phyloP scores from a whole-genome alignment of 2,113 vertebrate genomes.

The Dendropsophus ebraccatus region DNA sequence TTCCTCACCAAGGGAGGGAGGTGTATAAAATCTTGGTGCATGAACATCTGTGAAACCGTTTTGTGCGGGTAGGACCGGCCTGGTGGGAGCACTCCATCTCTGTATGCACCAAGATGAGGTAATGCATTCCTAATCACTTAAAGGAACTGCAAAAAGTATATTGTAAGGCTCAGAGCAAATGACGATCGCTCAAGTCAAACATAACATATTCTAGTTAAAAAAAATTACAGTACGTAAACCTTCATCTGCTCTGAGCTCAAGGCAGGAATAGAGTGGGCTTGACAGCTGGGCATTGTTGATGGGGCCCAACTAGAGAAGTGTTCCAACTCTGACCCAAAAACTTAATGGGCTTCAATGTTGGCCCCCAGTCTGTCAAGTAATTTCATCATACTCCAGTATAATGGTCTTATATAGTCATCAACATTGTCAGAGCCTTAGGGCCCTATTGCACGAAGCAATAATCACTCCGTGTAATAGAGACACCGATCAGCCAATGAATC shows the following conservation, averaged over 20 bases:
- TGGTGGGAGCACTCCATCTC: not conserved
- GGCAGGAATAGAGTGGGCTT: not conserved
- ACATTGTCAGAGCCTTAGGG: not conserved
- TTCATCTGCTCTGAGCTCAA: not conserved
- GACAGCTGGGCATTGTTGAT: not conserved
- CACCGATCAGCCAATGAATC: too few species aligned
- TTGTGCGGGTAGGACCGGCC: not conserved
- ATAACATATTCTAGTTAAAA: too few species aligned
- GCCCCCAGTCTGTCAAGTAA: not conserved
- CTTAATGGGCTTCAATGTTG: not conserved
- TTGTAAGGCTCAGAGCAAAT: not conserved
- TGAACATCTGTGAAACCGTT: slow-evolving; percentile 33
- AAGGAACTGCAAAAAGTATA: not conserved
- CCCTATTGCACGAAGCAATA: too few species aligned
- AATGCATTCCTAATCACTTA: not conserved
- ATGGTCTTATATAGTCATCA: not conserved
- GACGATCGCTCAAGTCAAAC: not conserved
- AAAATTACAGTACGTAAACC: too few species aligned
- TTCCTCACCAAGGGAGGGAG: slow-evolving; percentile 45
- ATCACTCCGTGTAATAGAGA: too few species aligned
- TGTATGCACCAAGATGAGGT: not conserved
- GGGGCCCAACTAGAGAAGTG: not conserved
- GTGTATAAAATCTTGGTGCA: slow-evolving; percentile 4
- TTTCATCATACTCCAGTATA: not conserved
- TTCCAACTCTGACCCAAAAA: not conserved